Base-by-base conservation (phyloP, 37 sponge, comb jelly and placozoan species). In the Bolinopsis microptera region DNA sequence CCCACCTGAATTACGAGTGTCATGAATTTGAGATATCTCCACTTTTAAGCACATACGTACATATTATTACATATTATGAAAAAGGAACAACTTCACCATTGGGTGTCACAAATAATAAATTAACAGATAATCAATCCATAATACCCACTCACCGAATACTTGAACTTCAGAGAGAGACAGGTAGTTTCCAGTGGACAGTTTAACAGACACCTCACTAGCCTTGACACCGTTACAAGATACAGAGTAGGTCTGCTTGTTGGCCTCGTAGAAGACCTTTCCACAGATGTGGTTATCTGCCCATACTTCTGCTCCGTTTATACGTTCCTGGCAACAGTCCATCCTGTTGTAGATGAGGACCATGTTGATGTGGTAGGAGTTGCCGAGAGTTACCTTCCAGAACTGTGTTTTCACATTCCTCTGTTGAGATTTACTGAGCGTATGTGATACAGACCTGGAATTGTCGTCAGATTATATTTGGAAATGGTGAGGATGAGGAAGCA, bases 211-310 rank as follows among this genome's bases (percentile, higher is more conserved):
- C 31, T 72, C 31, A 28, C 18, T 28, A 72, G 75, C 75, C 75
- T 72, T 72, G 31, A 72, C 75, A n/a, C 75, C 75, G 31, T 72
- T 72, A 72, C 75, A 72, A n/a, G 75, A n/a, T 5, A 72, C 31
- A 72, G 31, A 72, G 75, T 72, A 72, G 26, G 75, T 28, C 31
- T 72, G 75, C 18, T 72, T n/a, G 31, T 28, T n/a, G 26, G 27
- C 31, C 22, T 23, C 18, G 31, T 72, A 72, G 3, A 30, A 23
- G 75, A 72, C 18, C 31, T n/a, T 72, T 5, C 75, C 75, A 72
- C 75, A 72, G 3, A 30, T 72, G 75, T 72, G 75, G 18, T 3
- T 30, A 72, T n/a, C 75, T 21, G 75, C 75, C 26, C 31, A 72
- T 2, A 72, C 26, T n/a, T 30, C 75, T 8, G 75, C 75, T 28